Conservation (phyloP, 2,888 invertebrate genomes). For the Epinotia brunnichana region DNA sequence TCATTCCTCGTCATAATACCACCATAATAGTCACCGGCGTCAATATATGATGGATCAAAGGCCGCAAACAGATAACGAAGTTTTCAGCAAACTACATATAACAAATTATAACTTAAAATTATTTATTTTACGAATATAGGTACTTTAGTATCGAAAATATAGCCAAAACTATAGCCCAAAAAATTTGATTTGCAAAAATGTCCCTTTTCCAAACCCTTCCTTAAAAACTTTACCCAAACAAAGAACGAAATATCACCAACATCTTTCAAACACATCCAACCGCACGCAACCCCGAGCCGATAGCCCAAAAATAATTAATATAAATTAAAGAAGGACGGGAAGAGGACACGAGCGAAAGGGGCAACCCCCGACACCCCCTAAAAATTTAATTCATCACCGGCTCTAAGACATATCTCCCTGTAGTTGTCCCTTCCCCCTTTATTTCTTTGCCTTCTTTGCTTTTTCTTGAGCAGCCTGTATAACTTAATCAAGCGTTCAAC, state of each 20-base stretch:
- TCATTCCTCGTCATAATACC: too few relatives aligned
- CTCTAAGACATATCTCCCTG: conserved; percentile 78
- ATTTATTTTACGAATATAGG: too few relatives aligned
- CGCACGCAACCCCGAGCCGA: conserved; percentile 20
- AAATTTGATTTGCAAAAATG: background rate
- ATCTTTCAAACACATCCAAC: background rate
- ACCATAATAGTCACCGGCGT: too few relatives aligned
- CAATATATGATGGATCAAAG: too few relatives aligned
- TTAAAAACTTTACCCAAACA: background rate
- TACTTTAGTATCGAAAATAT: background rate
- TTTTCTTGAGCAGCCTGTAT: conserved; percentile 73
- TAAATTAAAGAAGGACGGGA: conserved; percentile 78
- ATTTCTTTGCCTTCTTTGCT: conserved; percentile 83
- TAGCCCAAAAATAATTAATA: conserved; percentile 71
- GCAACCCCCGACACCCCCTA: conserved; percentile 74
- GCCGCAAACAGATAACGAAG: too few relatives aligned
- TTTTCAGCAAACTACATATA: too few relatives aligned
- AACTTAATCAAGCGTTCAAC: conserved; percentile 48
- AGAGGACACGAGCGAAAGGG: conserved; percentile 75
- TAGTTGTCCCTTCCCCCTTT: conserved; percentile 77
- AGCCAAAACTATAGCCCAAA: background rate
- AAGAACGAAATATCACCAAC: background rate
- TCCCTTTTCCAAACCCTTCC: background rate
- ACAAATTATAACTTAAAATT: too few relatives aligned
- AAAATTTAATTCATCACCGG: conserved; percentile 83